phyloP scores from a whole-genome alignment of 2,888 invertebrate genomes.

The Lasioglossum lativentre region DNA sequence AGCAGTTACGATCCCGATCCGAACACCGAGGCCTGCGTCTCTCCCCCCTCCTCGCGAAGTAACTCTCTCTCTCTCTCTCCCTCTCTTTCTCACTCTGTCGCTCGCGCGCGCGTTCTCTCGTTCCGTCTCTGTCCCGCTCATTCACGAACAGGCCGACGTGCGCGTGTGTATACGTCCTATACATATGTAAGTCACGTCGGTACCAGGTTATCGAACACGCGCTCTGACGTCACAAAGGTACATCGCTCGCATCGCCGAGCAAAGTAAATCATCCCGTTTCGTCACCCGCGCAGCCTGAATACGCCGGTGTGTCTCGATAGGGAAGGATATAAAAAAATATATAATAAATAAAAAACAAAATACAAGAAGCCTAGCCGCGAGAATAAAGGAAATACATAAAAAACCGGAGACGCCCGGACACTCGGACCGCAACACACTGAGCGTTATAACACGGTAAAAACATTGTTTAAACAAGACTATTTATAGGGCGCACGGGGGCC shows the following conservation, averaged over 20 bases:
- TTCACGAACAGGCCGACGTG: constrained; percentile 59
- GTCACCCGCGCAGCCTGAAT: constrained; percentile 77
- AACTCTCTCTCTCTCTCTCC: neutral
- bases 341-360: constrained; percentile 8
- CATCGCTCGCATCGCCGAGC: constrained; percentile 82
- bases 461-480: neutral
- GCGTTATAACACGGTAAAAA: neutral
- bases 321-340: constrained; percentile 36
- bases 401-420: neutral
- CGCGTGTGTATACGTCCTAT: constrained; percentile 34
- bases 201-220: constrained; percentile 77
- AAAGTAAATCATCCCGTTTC: constrained; percentile 80
- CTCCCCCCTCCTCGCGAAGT: constrained; percentile 24
- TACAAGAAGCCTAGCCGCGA: neutral
- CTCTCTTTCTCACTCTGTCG: neutral
- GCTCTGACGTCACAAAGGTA: constrained; percentile 83
- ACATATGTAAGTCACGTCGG: constrained; percentile 68
- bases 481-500: neutral
- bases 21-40: constrained; percentile 31
- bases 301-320: constrained; percentile 60
- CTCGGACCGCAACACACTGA: neutral
- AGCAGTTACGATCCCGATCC: constrained; percentile 54
- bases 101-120: constrained; percentile 24
- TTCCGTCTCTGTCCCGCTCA: constrained; percentile 57
- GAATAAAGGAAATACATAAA: neutral